Evolutionary conservation across 2,797 vertebrate genomes (phyloP), one percentile per base, ranked within the genome.

Genomic region (Syngnathus rostellatus): DNA sequence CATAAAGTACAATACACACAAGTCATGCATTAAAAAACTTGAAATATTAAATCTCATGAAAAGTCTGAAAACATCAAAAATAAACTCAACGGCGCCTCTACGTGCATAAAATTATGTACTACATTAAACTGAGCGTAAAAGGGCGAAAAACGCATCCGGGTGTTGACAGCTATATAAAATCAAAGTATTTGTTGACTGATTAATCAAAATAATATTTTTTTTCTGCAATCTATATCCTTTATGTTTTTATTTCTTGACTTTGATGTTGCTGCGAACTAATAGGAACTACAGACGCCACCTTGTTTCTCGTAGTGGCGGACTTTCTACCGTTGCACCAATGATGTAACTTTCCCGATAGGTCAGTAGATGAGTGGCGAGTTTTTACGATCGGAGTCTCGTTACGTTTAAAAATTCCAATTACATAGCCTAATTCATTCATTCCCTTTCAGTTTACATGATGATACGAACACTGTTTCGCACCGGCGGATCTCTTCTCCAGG

Each of bases 401-500:
- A n/a, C 4, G 16, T 62, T 7, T 7, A 6, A 1, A 10, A 25
- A 58, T 21, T 38, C n/a, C 3, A 0, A n/a, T 9, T 17, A 12
- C 25, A 19, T 19, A 0, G 14, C 46, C 6, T 19, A 2, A 0
- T 1, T 8, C 1, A 19, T 0, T 7, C 19, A 0, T 1, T 37
- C 6, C 0, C 0, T 1, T 5, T 0, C 0, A 2, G 17, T 23
- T 8, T 0, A 45, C 50, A 79, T 0, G 1, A 92, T 92, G 91
- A 19, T 91, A 0, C 86, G 89, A 38, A 81, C 87, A 8, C 69
- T 87, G 65, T 87, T 79, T 73, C 86, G 91, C 61, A 70, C 76
- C 46, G 83, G 90, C 14, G 82, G 84, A 8, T 72, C 71, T 1
- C 77, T 92, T 25, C 70, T 90, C 9, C 87, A 85, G 88, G 89